Evolutionary conservation across 1,140 invertebrate species (phyloP).

Genomic region (Tenebrio molitor): DNA sequence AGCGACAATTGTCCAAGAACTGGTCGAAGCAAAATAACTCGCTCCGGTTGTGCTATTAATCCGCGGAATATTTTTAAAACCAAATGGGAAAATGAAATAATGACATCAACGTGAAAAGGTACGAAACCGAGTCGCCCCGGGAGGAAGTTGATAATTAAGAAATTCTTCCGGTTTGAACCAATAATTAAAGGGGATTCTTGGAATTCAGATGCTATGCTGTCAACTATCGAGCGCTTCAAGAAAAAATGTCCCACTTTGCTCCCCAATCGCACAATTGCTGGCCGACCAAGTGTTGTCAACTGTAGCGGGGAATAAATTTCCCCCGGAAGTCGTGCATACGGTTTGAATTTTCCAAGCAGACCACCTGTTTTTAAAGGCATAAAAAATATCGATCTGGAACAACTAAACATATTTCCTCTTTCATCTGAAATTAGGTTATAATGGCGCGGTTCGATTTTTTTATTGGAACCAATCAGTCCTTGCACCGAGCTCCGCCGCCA

Average conservation of each 20-base stretch:
- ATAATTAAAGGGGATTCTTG: constrained; percentile 53
- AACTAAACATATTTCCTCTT: constrained; percentile 32
- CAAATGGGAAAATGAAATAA: constrained; percentile 47
- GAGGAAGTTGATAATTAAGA: constrained; percentile 56
- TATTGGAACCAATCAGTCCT: background rate
- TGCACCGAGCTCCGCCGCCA: no score
- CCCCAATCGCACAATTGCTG: background rate
- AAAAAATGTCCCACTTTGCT: constrained; percentile 3
- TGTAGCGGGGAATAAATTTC: background rate
- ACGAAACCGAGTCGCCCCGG: constrained; percentile 38
- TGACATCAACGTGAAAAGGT: constrained; percentile 51
- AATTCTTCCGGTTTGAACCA: constrained; percentile 54
- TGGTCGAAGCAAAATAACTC: no score
- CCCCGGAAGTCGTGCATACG: background rate
- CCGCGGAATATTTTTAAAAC: background rate
- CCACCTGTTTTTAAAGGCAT: constrained; percentile 14
- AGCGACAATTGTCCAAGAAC: no score
- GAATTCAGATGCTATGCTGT: constrained; percentile 48
- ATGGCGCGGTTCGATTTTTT: constrained; percentile 19
- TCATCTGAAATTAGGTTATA: constrained; percentile 35
- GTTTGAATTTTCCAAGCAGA: constrained; percentile 8
- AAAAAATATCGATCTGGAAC: constrained; percentile 21
- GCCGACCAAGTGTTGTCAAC: background rate
- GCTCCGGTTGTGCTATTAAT: no score
- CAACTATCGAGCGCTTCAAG: constrained; percentile 41